Evolutionary conservation across 2,797 vertebrate genomes (phyloP), one percentile per base, ranked within the genome.

Genomic region (Argya squamiceps): DNA sequence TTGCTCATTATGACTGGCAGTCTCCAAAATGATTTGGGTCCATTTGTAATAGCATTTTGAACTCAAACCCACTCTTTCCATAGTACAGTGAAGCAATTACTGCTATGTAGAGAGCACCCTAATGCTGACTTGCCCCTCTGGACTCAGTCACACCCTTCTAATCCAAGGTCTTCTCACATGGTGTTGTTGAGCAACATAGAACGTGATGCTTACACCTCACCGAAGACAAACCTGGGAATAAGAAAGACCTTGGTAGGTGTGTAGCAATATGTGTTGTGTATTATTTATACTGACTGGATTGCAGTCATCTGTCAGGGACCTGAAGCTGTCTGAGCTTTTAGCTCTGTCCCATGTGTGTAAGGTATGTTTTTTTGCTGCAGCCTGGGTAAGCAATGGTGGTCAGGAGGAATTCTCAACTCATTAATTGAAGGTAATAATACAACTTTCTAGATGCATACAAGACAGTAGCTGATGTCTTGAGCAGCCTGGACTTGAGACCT

Each of bases 81-180:
- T 6, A 44, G 32, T 24, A 37, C 11, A n/a, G 41, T 69, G 62
- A 55, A 81, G 23, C 26, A 50, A 7, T 59, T 84, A 17, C 11
- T 78, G 32, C 32, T 69, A 0, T 34, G 10, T 24, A 44, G 23
- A n/a, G 24, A 65, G 11, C 9, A 50, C 12, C 8, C 13, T 49
- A 9, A 13, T 34, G 30, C 8, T 59, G 32, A 39, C 23, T 68
- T 86, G 23, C 20, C 29, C 13, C 4, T 3, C 32, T 86, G 64
- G 9, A 13, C 24, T 64, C 32, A 64, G 18, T 59, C 17, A 9
- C 52, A 36, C 12, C 23, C 27, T 68, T 84, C 52, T 46, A 22
- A 59, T 50, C 23, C 17, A 62, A 0, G 4, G 17, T 46, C 11
- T 34, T 49, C 2, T 2, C n/a, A 18, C 5, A 3, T 32, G 20